Evolutionary conservation across 2,797 vertebrate species (phyloP), one percentile per base, ranked within the genome.

Genomic region (Pseudotriccus pelzelni): DNA sequence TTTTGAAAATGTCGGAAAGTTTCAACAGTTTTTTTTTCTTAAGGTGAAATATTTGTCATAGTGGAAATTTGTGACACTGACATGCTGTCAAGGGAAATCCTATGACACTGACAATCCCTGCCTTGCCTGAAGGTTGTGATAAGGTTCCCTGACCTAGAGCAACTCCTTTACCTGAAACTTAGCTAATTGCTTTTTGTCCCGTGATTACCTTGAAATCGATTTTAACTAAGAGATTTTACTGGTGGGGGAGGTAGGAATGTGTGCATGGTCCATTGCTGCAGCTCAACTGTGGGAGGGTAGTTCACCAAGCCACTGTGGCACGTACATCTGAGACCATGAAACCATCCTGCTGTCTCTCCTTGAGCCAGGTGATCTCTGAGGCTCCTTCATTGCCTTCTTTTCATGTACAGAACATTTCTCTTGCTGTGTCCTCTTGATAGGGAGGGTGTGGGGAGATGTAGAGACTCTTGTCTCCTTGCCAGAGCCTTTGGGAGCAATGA

Each of bases 21-120:
- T 90, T 90, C 36, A 41, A 20, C 0, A 0, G 47, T 89, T 87
- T 90, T 19, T 30, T 23, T 36, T 36, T 62, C 59, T 81, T 30
- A 37, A 88, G 59, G 44, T n/a, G 18, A 81, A 89, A 12, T 64
- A 72, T 66, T 91, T 84, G 50, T 79, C 28, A 25, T 12, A 78
- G 59, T 78, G 93, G 74, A 91, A 93, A 76, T 91, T 84, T 88
- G 66, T 90, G 32, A 13, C 66, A 68, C 55, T 55, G 66, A 66
- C 30, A 39, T 0, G 1, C 46, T 86, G 37, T 39, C 2, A 7
- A 78, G 63, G 90, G 77, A 90, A 94, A 81, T 82, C 59, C 66
- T 6, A 0, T 36, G 55, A 70, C 12, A 5, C 34, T 52, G 46
- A 36, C 49, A 76, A n/a, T 72, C 39, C 23, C 66, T 87, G 79